Base-by-base conservation (phyloP, 2,888 invertebrate species). In the Lymantria monacha region DNA sequence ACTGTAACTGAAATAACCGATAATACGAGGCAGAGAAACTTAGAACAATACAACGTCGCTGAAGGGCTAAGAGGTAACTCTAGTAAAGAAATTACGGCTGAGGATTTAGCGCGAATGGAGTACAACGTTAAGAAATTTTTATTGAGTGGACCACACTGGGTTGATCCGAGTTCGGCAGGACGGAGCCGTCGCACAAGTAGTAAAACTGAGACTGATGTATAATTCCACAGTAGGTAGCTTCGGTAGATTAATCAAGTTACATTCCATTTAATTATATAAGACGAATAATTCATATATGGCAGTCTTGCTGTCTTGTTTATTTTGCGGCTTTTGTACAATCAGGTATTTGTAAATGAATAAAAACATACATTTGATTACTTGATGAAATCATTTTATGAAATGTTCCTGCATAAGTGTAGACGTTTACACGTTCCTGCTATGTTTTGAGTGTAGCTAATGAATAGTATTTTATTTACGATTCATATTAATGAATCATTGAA, bases 51-150 rank as follows among this genome's bases (percentile, higher is more conserved):
- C 48, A 81, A 79, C 46, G 79, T 81, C 47, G 71, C 76, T 1
- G 80, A 83, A 44, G 77, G 75, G 3, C 70, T 85, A 37, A 79
- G 82, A 55, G 72, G 74, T 5, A 86, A 84, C 57, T 74, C 76
- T 11, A 83, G 85, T 44, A 87, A 84, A 58, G 83, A 87, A 48
- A 87, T 91, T 54, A 82, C 91, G 14, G 84, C 92, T 9, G 93
- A 93, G 63, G 93, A 94, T 75, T 92, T 95, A 65, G 94, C 94
- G 14, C 93, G 95, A 74, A 95, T 95, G 95, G 95, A 95, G 74
- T 94, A 95, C 72, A 95, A 95, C 75, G 95, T 95, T n/a, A 95
- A 95, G 80, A 93, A 94, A 76, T 95, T 95, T 79, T 81, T 95
- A 65, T 87, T 95, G 74, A 94, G 94, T 51, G 91, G 92, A 2